A percentile compares a stretch with the other conserved stretches of the same genome.
phyloP scores from a whole-genome alignment of 2,113 vertebrate genomes.

The Pollimyrus isidori region DNA sequence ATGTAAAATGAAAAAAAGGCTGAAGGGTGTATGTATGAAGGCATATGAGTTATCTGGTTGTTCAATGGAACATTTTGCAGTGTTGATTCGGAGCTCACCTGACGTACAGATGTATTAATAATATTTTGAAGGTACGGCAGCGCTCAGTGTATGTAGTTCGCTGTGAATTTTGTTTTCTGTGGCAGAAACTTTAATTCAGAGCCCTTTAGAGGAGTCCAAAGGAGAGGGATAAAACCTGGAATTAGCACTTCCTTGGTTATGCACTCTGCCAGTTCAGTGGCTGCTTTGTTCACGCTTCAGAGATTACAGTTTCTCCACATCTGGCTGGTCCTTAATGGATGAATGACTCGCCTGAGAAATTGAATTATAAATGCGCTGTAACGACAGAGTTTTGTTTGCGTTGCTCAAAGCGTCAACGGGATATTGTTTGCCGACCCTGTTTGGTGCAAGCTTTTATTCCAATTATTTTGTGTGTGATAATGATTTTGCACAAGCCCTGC shows the following conservation, averaged over 20 bases:
- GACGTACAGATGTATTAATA: background rate
- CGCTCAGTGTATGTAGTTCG: background rate
- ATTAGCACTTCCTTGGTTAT: constrained; percentile 2
- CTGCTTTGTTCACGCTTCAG: background rate
- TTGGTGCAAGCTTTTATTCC: background rate
- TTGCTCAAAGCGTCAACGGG: background rate
- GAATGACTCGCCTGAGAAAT: background rate
- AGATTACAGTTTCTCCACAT: background rate
- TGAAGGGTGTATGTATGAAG: background rate
- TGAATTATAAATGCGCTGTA: background rate
- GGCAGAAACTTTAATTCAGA: background rate
- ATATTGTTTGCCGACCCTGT: background rate
- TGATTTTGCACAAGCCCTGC: background rate
- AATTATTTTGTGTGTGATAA: background rate
- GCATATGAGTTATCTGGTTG: background rate
- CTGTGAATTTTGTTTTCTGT: background rate
- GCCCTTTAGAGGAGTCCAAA: background rate
- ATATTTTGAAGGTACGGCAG: background rate
- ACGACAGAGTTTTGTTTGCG: background rate
- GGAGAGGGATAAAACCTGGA: background rate
- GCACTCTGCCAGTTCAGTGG: background rate
- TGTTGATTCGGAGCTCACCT: background rate
- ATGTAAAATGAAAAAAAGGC: background rate
- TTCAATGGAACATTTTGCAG: background rate
- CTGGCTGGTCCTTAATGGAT: background rate